Conservation (phyloP, 2,797 vertebrate genomes). For the Mormyrus proboscirostris region DNA sequence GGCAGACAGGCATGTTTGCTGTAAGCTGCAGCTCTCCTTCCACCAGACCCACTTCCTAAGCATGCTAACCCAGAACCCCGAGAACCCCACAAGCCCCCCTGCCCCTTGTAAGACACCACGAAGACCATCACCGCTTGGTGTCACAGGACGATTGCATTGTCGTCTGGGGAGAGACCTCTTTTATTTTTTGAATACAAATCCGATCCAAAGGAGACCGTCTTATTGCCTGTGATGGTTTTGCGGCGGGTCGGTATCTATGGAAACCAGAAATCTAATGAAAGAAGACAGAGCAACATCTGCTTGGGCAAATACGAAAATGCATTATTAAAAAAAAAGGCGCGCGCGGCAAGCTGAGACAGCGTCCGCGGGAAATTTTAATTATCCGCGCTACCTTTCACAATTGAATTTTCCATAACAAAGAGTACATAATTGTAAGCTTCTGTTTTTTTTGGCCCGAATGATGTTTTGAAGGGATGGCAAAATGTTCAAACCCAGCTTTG, state of each 20-base stretch:
- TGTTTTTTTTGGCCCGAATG: conserved; percentile 5
- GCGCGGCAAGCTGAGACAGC: conserved; percentile 18
- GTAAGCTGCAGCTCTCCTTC: not conserved
- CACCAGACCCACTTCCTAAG: not conserved
- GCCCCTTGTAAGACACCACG: not conserved
- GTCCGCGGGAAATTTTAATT: conserved; percentile 24
- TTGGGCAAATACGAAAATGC: conserved; percentile 23
- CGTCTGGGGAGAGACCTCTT: conserved; percentile 5
- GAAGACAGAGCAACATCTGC: conserved; percentile 21
- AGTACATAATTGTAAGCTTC: conserved; percentile 12
- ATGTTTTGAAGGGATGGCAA: conserved; percentile 2
- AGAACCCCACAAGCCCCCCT: not conserved
- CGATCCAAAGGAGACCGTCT: conserved; percentile 11
- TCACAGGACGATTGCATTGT: conserved; percentile 16
- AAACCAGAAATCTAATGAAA: conserved; percentile 33
- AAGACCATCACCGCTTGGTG: not conserved
- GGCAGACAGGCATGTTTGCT: not conserved
- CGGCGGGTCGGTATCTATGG: conserved; percentile 31
- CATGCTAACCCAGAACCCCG: not conserved
- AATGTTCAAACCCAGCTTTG: not conserved
- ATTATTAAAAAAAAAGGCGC: conserved; percentile 18
- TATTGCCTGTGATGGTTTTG: conserved; percentile 24
- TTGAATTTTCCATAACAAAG: conserved; percentile 25
- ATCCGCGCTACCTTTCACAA: conserved; percentile 11
- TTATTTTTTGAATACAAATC: conserved; percentile 9